Conservation (phyloP, 2,797 vertebrate genomes). For the Borostomias antarcticus region DNA sequence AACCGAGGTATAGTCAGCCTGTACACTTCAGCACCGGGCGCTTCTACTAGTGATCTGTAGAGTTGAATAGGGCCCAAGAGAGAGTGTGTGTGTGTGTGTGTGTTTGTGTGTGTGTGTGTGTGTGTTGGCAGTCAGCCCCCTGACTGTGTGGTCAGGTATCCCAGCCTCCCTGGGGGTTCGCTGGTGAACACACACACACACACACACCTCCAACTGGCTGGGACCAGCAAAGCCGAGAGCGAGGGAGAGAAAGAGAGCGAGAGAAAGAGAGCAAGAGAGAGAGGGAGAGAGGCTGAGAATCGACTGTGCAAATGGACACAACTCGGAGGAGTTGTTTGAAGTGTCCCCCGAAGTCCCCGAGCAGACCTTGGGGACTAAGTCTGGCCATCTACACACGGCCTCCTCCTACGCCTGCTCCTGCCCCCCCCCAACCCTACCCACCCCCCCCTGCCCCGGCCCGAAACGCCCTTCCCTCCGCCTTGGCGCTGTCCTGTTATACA, state of each 20-base stretch:
- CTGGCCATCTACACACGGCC: background rate
- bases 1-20: too few relatives aligned
- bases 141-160: background rate
- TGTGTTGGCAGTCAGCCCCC: too few relatives aligned
- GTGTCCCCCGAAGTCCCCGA: background rate
- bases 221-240: background rate
- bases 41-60: too few relatives aligned
- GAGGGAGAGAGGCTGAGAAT: background rate
- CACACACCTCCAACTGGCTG: background rate
- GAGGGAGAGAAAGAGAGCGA: background rate
- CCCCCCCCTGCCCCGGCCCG: background rate
- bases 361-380: background rate
- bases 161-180: conserved; percentile 7
- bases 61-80: too few relatives aligned
- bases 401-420: background rate
- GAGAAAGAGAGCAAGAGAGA: background rate
- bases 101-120: conserved; percentile 3
- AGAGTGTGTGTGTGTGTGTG: background rate
- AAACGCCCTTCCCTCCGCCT: background rate
- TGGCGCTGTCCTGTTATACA: conserved; percentile 35
- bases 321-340: background rate
- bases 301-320: background rate
- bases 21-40: too few relatives aligned
- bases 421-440: background rate
- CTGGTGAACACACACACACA: background rate